Evolutionary conservation across 2,888 invertebrate genomes (phyloP).

Genomic region (Branchellion lobata): DNA sequence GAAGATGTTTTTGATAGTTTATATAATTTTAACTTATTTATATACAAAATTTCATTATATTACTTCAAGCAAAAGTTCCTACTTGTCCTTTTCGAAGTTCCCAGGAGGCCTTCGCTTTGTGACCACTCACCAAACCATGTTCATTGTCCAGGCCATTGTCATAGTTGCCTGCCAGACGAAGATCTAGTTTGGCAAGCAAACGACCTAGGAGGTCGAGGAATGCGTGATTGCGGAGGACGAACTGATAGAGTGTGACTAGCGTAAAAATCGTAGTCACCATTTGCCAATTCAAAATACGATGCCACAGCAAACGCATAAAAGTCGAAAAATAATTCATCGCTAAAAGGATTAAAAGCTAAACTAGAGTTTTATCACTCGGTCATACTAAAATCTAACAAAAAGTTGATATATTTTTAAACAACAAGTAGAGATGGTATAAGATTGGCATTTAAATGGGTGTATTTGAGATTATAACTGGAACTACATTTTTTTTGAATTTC

Average conservation of each 20-base stretch:
- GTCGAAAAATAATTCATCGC: slow-evolving; percentile 36
- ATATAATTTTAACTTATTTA: no score
- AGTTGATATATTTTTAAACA: no score
- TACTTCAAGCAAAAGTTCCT: no score
- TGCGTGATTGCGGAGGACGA: slow-evolving; percentile 43
- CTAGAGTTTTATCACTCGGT: no score
- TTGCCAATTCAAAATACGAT: slow-evolving; percentile 37
- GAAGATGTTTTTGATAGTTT: no score
- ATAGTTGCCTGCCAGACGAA: slow-evolving; percentile 48
- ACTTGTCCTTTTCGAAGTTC: slow-evolving; percentile 74
- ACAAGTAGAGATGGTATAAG: no score
- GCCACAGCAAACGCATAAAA: slow-evolving; percentile 39
- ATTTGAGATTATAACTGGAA: no score
- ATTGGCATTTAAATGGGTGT: no score
- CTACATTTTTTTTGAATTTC: no score
- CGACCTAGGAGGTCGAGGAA: slow-evolving; percentile 44
- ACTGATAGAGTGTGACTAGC: slow-evolving; percentile 35
- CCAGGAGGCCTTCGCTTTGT: slow-evolving; percentile 66
- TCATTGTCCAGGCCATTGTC: slow-evolving; percentile 33
- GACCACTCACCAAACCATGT: slow-evolving; percentile 42
- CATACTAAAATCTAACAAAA: no score
- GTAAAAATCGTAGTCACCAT: slow-evolving; percentile 26
- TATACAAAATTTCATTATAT: no score
- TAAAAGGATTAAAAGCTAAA: neutral
- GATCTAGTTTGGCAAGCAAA: slow-evolving; percentile 47